Base-by-base conservation (phyloP, 2,113 vertebrate species). In the Cyprinodon brontotheroides region DNA sequence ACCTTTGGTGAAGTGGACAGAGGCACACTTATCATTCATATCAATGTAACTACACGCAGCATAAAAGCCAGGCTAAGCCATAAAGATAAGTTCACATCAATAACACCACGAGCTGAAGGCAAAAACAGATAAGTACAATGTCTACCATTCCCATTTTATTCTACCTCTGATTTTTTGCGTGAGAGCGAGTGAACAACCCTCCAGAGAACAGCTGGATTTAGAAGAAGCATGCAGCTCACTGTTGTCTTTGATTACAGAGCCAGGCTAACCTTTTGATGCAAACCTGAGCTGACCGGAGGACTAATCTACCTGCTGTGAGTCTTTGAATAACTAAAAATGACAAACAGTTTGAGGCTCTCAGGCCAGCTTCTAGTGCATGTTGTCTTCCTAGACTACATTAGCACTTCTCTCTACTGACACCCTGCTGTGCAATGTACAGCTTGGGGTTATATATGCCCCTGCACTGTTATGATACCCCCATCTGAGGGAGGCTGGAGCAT, bases 331-430 rank as follows among this genome's bases (percentile, higher is more conserved):
- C 69, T 68, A 43, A 79, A 63, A 80, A 66, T 80, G 79, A 84
- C 70, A 79, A 84, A 86, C 70, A 77, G 45, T 39, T 41, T 1
- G 68, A 50, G 39, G 77, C 72, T 79, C 62, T 75, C 78, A 70
- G 74, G 73, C 29, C 70, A 61, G 63, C 40, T 63, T 71, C 65
- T 62, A 2, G 4, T 64, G 57, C 64, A 50, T 73, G 61, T 68
- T 53, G 71, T 83, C 77, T 76, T 82, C 68, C 75, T 45, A 71
- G 81, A 88, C 61, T 75, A 70, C 78, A 86, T 88, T 86, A 87
- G 73, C 79, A 66, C 77, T 70, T 77, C 69, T 79, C 68, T 72
- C 72, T 59, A 69, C 10, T 50, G 72, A 82, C 79, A 76, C 59
- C 64, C 78, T 74, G 37, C 72, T 65, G 78, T 43, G 2, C 53